Base-by-base conservation (phyloP, 2,888 invertebrate species). In the Trissolcus japonicus region DNA sequence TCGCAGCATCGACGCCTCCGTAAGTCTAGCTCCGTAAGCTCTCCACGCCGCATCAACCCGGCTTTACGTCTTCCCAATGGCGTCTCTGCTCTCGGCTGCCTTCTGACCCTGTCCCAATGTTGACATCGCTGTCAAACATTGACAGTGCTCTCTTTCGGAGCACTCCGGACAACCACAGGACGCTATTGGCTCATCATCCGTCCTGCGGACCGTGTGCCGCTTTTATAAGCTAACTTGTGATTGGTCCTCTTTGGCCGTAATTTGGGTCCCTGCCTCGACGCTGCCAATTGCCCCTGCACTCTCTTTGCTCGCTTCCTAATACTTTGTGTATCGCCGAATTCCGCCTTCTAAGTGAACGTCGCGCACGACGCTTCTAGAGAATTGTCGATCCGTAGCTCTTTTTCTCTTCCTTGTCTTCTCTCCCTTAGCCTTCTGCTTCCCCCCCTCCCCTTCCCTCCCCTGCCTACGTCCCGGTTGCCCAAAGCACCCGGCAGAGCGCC, bases 151-250 rank as follows among this genome's bases (percentile, higher is more conserved):
- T 77, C 73, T 68, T 35, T 55, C 54, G 65, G 69, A 73, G 66
- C 72, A 77, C 54, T 68, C 73, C 68, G 59, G 73, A 84, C 86
- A 85, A 84, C 84, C 86, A 84, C 83, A 86, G 85, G 86, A 86
- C 85, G 84, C 86, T 82, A 88, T 88, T 88, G 87, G 87, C 86
- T 87, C 86, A 88, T 88, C 86, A 85, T 85, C 86, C 86, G 87
- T 88, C 87, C 87, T 87, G 86, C 85, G 82, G 83, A 84, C 84
- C 86, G 84, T 86, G 85, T 84, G 83, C 85, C 85, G 35, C 35
- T 35, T 87, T 85, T 86, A 85, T 86, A 87, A 87, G 86, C 86
- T 85, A 87, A 87, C 87, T 86, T 87, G 86, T 87, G 86, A 88
- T 88, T 88, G 88, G 87, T 85, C 86, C 87, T 86, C 86, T 86